Conservation (phyloP, 2,113 vertebrate genomes). For the Myrmophylax atrothorax region DNA sequence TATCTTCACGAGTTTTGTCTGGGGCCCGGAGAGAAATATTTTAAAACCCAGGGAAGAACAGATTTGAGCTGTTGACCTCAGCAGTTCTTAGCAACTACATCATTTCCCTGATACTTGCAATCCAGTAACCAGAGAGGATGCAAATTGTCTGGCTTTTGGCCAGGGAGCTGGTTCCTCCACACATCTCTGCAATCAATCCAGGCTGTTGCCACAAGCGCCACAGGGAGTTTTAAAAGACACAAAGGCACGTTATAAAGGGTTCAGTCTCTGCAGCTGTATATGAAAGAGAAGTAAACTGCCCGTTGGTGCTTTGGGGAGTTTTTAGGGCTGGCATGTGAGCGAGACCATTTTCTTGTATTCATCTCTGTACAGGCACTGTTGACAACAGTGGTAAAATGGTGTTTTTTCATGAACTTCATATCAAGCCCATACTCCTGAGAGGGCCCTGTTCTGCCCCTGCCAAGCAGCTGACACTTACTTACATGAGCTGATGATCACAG, state of each 20-base stretch:
- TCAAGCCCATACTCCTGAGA: not conserved
- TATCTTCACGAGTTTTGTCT: not conserved
- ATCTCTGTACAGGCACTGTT: not conserved
- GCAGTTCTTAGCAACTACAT: not conserved
- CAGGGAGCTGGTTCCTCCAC: not conserved
- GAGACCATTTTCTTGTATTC: not conserved
- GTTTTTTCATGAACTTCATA: not conserved
- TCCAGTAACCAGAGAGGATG: fast-evolving
- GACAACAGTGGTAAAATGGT: not conserved
- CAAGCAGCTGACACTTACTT: not conserved
- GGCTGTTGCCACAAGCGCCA: not conserved
- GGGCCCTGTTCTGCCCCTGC: not conserved
- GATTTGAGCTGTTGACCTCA: conserved; percentile 27
- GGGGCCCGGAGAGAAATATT: not conserved
- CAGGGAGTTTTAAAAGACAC: not conserved
- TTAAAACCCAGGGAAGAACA: not conserved
- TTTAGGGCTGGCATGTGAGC: not conserved
- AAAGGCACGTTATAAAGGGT: not conserved
- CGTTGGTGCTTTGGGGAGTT: fast-evolving
- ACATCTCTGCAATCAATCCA: not conserved
- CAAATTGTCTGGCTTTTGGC: not conserved
- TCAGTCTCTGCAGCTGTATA: not conserved
- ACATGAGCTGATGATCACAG: not conserved
- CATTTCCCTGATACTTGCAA: not conserved
- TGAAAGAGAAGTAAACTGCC: not conserved